Base-by-base conservation (phyloP, 2,888 invertebrate species). In the Eupithecia centaureata region DNA sequence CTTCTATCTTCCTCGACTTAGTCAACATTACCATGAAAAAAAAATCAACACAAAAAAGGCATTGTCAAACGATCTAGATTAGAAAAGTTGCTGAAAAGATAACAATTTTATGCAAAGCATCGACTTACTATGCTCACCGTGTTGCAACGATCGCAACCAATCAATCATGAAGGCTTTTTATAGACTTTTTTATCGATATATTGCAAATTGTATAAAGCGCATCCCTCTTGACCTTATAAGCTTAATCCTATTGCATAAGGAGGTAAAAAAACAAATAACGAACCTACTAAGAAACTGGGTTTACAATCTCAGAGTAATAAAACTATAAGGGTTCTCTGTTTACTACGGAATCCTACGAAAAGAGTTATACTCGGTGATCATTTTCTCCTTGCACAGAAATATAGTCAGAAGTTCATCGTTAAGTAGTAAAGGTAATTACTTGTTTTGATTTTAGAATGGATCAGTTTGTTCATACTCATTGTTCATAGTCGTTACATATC, bases 211-310 rank as follows among this genome's bases (percentile, higher is more conserved):
- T 72, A 80, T 79, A 82, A 81, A 80, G 62, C 60, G 38, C 67
- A 62, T 57, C 60, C 72, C 68, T 70, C 61, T 70, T 80, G 82
- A 81, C 82, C 82, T 82, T 82, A 83, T 77, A 80, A 76, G 76
- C 74, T 76, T 83, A 82, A 83, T 83, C 79, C 78, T 67, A 77
- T 79, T 82, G 78, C 77, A 72, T 77, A 78, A 77, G 47, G 47
- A 61, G 70, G 59, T 67, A 77, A 75, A 75, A 71, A 76, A 75
- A 72, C 59, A 73, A 68, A 62, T 67, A 77, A 73, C 69, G 73
- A 73, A 72, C 74, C 78, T 58, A 70, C 25, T 65, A 72, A 28
- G 52, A 28, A 28, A 56, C 27, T 56, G 27, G 15, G 27, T 52
- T 52, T 1, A 27, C 15, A 15, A 52, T 27, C 18, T 47, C 22